Percentiles rank a stretch among this genome's conserved stretches.
phyloP scores from a whole-genome alignment of 2,797 vertebrate genomes.

The Hafferia zeledoni region DNA sequence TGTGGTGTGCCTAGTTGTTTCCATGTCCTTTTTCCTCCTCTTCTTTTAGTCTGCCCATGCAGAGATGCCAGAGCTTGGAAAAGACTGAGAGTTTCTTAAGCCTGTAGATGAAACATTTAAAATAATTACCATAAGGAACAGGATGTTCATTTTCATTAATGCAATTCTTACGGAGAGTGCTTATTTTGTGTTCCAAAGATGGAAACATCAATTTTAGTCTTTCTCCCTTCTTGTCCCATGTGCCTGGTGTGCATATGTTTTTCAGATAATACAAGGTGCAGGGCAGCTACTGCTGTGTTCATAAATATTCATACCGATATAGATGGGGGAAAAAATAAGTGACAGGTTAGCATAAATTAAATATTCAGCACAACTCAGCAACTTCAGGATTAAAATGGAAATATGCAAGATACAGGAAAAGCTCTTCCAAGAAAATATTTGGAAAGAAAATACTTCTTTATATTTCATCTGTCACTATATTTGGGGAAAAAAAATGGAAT shows the following conservation, averaged over 20 bases:
- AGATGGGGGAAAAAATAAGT: not conserved
- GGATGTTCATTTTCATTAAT: not conserved
- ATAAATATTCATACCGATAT: slow-evolving; percentile 19
- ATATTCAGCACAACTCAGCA: slow-evolving; percentile 25
- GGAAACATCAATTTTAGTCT: not conserved
- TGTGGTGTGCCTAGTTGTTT: not conserved
- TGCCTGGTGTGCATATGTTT: not conserved
- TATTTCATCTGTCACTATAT: not conserved
- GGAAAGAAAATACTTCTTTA: not conserved
- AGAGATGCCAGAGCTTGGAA: not conserved
- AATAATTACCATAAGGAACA: not conserved
- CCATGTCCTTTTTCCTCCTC: not conserved
- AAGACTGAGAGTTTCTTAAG: not conserved
- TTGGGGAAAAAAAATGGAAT: not conserved
- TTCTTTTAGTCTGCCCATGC: not conserved
- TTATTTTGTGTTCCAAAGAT: not conserved
- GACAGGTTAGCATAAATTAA: slow-evolving; percentile 29
- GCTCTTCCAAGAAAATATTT: not conserved
- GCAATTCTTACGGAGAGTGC: not conserved
- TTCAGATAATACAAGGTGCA: not conserved
- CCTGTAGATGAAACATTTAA: not conserved
- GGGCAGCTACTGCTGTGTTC: not conserved
- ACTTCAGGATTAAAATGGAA: slow-evolving; percentile 21
- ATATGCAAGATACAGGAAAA: not conserved
- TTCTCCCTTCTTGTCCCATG: not conserved